Conservation (phyloP, 1,140 invertebrate genomes). For the Aphelenchoides fujianensis region DNA sequence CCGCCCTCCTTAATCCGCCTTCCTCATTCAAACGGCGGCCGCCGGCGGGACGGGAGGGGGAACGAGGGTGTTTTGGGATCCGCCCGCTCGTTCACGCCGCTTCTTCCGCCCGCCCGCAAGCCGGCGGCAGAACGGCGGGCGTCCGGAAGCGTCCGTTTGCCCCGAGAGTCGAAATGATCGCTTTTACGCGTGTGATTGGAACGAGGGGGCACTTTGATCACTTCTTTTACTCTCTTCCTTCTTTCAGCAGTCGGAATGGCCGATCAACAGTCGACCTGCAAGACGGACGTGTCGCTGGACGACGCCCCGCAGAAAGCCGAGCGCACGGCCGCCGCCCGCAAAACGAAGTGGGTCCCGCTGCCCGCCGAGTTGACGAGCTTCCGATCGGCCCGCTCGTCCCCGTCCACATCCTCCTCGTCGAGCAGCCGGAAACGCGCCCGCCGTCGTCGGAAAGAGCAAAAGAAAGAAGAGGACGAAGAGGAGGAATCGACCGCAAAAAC, state of each 20-base stretch:
- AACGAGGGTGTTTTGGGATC: too few relatives aligned
- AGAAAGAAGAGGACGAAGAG: background rate
- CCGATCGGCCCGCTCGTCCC: background rate
- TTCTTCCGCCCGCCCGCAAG: too few relatives aligned
- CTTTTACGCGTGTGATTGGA: too few relatives aligned
- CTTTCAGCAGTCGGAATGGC: background rate
- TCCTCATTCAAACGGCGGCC: too few relatives aligned
- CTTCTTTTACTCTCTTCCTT: too few relatives aligned
- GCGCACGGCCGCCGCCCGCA: background rate
- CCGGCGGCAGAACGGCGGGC: too few relatives aligned
- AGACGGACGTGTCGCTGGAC: background rate
- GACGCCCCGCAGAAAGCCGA: background rate
- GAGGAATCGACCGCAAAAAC: background rate
- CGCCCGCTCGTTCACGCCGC: too few relatives aligned
- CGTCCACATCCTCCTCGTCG: background rate
- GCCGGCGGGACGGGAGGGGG: too few relatives aligned
- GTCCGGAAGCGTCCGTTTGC: too few relatives aligned
- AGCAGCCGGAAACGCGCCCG: background rate
- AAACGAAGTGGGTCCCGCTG: constrained; percentile 1
- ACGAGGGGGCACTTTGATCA: too few relatives aligned
- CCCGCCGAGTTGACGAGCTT: background rate
- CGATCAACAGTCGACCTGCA: background rate
- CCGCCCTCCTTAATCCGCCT: too few relatives aligned
- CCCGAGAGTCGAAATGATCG: too few relatives aligned
- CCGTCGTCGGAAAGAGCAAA: background rate